These are phyloP conservation scores for Eucidaris tribuloides DNA, from an alignment of 35 echinoderm and acorn worm species.

Conservation along the genomic window DNA sequence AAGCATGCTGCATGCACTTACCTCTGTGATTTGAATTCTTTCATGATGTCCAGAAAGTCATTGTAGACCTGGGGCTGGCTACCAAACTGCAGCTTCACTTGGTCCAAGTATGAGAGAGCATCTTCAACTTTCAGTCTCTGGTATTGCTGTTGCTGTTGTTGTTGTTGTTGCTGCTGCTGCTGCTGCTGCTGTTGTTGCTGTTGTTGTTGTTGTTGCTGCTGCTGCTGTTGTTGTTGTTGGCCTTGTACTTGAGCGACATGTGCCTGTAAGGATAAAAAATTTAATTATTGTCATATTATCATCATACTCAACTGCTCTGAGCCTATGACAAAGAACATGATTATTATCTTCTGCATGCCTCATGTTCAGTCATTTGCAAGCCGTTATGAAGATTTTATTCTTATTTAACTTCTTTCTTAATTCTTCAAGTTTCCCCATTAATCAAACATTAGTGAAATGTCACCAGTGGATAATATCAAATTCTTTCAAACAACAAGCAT, in stretches of 20 bases:
- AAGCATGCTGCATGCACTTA: too few species aligned
- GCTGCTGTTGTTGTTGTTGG: constrained; percentile 10
- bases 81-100: constrained; percentile 99
- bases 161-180: constrained; percentile 55
- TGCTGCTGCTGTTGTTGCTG: constrained; percentile 40
- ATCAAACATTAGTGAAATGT: neutral
- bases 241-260: constrained; percentile 70
- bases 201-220: constrained; percentile 3
- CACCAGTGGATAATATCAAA: too few species aligned
- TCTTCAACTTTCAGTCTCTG: constrained; percentile 98
- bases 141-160: constrained; percentile 92
- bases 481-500: too few species aligned
- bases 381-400: neutral
- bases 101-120: constrained; percentile 96
- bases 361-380: neutral
- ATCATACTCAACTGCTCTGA: neutral
- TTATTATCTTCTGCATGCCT: neutral
- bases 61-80: constrained; percentile 99
- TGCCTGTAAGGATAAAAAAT: constrained; percentile 44
- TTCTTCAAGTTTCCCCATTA: too few species aligned
- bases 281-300: neutral
- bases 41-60: constrained; percentile 99
- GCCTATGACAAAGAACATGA: neutral
- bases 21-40: constrained; percentile 99
- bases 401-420: neutral